Evolutionary conservation across 2,113 vertebrate genomes (phyloP).

Genomic region (Porphyrio hochstetteri): DNA sequence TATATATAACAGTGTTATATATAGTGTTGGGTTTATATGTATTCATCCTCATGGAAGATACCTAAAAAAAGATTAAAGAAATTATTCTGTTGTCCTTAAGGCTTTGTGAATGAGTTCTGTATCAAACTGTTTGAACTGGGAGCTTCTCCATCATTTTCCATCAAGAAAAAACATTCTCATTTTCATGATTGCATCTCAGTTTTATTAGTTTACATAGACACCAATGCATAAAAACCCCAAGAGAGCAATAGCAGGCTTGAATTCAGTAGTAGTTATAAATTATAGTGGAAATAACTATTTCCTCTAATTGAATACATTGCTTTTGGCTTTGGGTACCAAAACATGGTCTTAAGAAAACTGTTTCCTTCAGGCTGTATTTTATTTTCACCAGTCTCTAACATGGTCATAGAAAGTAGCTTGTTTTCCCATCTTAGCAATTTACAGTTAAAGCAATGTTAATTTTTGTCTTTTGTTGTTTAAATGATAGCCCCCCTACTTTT

Average conservation of each 20-base stretch:
- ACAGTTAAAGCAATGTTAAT: not conserved
- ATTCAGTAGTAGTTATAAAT: not conserved
- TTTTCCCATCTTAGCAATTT: not conserved
- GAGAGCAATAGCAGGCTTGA: not conserved
- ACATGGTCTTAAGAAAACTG: not conserved
- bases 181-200: not conserved
- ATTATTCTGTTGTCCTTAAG: not conserved
- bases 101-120: not conserved
- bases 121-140: not conserved
- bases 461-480: not conserved
- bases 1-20: rapidly evolving
- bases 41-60: not conserved
- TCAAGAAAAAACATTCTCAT: not conserved
- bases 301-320: not conserved
- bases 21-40: not conserved
- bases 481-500: not conserved
- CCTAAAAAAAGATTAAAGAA: not conserved
- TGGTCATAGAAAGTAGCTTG: not conserved
- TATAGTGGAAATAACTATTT: not conserved
- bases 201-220: constrained; percentile 19
- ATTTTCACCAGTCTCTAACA: not conserved
- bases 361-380: not conserved
- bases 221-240: not conserved
- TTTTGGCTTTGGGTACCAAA: not conserved
- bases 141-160: not conserved